A percentile compares a stretch with the other conserved stretches of the same genome.
phyloP scores from a whole-genome alignment of 1,140 invertebrate genomes.

The Drosophila murphyi region DNA sequence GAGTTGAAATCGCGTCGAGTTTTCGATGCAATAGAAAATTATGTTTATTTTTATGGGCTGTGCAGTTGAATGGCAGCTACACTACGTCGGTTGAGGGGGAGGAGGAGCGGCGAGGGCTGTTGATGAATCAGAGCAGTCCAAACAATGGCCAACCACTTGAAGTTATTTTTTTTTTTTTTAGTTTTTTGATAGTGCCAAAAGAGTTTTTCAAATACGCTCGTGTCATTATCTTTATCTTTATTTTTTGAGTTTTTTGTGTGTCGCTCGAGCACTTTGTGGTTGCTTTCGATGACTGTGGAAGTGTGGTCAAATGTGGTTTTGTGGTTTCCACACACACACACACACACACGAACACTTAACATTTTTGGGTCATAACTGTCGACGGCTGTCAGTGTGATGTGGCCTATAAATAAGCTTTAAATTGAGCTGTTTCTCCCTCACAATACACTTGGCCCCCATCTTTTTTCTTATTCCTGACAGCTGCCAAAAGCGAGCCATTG shows the following conservation, averaged over 20 bases:
- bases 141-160: conserved; percentile 43
- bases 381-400: conserved; percentile 32
- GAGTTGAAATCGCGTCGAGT: conserved; percentile 27
- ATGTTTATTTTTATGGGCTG: conserved; percentile 47
- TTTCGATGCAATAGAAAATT: conserved; percentile 52
- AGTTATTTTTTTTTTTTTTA: background rate
- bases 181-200: conserved; percentile 35
- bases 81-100: background rate
- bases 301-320: conserved; percentile 46
- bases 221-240: conserved; percentile 42
- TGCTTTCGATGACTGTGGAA: conserved; percentile 30
- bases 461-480: conserved; percentile 32
- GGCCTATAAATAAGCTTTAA: conserved; percentile 51
- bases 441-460: background rate
- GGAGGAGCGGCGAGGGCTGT: background rate
- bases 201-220: conserved; percentile 40
- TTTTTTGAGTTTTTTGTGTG: background rate
- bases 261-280: conserved; percentile 41
- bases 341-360: background rate
- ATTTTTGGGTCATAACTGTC: conserved; percentile 53
- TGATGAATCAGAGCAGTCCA: conserved; percentile 49
- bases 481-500: conserved; percentile 43
- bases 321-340: conserved; percentile 9
- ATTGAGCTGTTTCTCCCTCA: conserved; percentile 30
- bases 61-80: conserved; percentile 8